These are phyloP conservation scores for Acanthosepion esculentum DNA, from an alignment of 2,888 invertebrate genomes.

Conservation along the genomic window DNA sequence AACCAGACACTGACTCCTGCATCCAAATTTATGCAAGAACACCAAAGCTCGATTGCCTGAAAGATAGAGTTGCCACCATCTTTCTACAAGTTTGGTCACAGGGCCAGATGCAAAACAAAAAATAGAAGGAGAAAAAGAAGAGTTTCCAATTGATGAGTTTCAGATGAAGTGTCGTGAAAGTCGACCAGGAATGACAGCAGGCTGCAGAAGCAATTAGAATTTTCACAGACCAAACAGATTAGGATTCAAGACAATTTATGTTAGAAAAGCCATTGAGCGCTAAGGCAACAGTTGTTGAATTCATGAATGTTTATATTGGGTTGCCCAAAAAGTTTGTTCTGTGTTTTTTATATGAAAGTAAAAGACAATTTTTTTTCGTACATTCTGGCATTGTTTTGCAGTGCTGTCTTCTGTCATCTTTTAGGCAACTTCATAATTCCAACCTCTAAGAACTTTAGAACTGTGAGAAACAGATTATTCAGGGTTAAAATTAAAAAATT, in stretches of 20 bases:
- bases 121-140: background rate
- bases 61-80: slow-evolving; percentile 9
- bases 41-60: background rate
- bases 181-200: background rate
- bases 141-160: background rate
- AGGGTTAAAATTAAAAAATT: too few relatives aligned
- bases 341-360: background rate
- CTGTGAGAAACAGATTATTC: too few relatives aligned
- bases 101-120: background rate
- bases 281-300: background rate
- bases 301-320: slow-evolving; percentile 18
- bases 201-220: slow-evolving; percentile 33
- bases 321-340: background rate
- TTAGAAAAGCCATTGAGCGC: background rate
- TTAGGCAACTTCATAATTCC: too few relatives aligned
- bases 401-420: background rate
- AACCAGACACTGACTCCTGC: background rate
- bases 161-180: background rate
- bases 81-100: slow-evolving; percentile 2
- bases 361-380: background rate
- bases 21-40: background rate
- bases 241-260: background rate
- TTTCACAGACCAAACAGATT: slow-evolving; percentile 21
- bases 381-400: background rate
- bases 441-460: too few relatives aligned